Evolutionary conservation across 2,113 vertebrate genomes (phyloP).

Genomic region (Urocynchramus pylzowi): DNA sequence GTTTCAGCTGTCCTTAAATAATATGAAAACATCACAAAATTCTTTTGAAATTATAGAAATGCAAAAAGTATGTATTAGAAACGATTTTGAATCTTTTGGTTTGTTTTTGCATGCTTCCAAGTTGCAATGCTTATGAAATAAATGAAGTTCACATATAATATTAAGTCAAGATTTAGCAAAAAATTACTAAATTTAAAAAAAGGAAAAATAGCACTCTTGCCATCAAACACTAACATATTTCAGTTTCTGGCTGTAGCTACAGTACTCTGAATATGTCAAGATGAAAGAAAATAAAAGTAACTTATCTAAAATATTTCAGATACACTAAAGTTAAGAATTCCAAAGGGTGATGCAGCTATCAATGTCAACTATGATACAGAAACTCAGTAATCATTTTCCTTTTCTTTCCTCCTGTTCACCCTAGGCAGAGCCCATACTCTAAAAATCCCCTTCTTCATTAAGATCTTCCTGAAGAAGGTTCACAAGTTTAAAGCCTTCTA

Average conservation of each 20-base stretch:
- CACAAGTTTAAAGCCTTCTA: neutral
- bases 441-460: neutral
- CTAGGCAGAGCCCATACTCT: neutral
- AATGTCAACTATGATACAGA: neutral
- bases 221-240: neutral
- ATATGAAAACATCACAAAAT: neutral
- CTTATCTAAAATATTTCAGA: neutral
- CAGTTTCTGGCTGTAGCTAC: neutral
- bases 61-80: neutral
- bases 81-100: neutral
- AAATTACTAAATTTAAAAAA: neutral
- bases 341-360: neutral
- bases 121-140: neutral
- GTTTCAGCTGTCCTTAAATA: neutral
- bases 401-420: neutral
- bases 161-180: neutral
- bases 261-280: neutral
- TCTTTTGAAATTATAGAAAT: neutral
- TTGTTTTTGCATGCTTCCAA: neutral
- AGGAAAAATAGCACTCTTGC: neutral
- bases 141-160: neutral
- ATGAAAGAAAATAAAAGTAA: neutral
- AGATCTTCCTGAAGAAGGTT: accelerated
- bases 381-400: neutral
- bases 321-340: neutral